These are phyloP conservation scores for Equus przewalskii DNA, from an alignment of 2,113 vertebrate species.

Conservation along the genomic window DNA sequence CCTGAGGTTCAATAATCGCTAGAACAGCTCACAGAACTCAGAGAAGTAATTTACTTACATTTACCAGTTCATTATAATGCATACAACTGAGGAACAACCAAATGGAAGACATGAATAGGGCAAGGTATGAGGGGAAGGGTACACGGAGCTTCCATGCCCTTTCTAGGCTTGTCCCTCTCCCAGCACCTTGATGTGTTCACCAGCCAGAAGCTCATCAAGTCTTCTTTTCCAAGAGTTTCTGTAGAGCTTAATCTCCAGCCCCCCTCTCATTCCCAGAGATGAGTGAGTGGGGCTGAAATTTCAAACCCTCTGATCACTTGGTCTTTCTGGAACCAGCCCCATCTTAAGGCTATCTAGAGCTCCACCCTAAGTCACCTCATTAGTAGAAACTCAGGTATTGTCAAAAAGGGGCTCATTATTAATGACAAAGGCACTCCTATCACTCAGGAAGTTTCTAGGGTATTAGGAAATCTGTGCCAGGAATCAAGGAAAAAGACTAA, in stretches of 20 bases:
- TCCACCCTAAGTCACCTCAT: not conserved
- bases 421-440: not conserved
- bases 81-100: not conserved
- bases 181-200: not conserved
- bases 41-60: not conserved
- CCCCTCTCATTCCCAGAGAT: not conserved
- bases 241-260: not conserved
- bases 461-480: not conserved
- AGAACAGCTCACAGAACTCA: not conserved
- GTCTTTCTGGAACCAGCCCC: not conserved
- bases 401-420: not conserved
- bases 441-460: not conserved
- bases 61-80: not conserved
- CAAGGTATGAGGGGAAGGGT: not conserved
- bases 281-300: not conserved
- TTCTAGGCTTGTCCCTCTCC: not conserved
- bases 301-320: not conserved
- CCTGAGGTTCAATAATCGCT: not conserved
- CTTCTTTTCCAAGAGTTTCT: not conserved
- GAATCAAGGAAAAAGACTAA: not conserved
- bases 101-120: not conserved
- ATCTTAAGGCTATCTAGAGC: not conserved
- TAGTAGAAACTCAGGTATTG: not conserved
- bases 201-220: not conserved
- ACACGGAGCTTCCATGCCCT: no score